A percentile compares a stretch with the other conserved stretches of the same genome.
Evolutionary conservation across 2,888 invertebrate species (phyloP).

Genomic region (Torymus tubicola): DNA sequence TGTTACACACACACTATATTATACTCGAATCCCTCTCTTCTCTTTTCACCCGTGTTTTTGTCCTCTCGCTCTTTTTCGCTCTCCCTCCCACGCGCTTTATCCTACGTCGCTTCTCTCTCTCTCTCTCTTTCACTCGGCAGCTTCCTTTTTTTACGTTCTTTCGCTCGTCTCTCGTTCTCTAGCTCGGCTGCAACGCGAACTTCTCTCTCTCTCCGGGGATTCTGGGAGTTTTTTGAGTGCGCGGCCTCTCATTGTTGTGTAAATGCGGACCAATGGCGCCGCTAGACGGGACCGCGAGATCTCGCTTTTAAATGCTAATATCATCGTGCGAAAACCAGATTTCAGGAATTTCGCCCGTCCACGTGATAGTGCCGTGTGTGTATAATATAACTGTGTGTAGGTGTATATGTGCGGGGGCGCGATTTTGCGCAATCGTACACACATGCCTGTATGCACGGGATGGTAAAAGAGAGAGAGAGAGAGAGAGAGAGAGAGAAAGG

Average conservation of each 20-base stretch:
- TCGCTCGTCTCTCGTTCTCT: conserved; percentile 34
- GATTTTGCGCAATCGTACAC: conserved; percentile 50
- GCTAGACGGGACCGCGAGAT: conserved; percentile 67
- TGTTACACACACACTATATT: conserved; percentile 50
- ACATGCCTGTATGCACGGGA: conserved; percentile 7
- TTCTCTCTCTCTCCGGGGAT: conserved; percentile 65
- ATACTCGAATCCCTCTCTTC: conserved; percentile 34
- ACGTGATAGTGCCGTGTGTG: conserved; percentile 47
- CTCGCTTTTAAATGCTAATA: conserved; percentile 75
- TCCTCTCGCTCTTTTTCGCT: conserved; percentile 43
- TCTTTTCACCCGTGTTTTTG: conserved; percentile 51
- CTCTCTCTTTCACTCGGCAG: conserved; percentile 46
- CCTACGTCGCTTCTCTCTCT: conserved; percentile 32
- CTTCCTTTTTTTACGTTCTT: conserved; percentile 43
- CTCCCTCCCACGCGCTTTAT: conserved; percentile 56
- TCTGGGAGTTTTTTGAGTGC: conserved; percentile 74
- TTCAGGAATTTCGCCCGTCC: conserved; percentile 68
- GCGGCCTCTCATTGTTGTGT: conserved; percentile 74
- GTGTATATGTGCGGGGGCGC: background rate
- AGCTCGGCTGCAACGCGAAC: conserved; percentile 60
- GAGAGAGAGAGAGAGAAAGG: background rate
- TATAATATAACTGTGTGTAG: too few species aligned
- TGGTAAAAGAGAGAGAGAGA: background rate
- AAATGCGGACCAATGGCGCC: conserved; percentile 75
- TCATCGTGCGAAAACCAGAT: conserved; percentile 68